phyloP scores from a whole-genome alignment of 2,113 vertebrate genomes.

The Crypturellus undulatus region DNA sequence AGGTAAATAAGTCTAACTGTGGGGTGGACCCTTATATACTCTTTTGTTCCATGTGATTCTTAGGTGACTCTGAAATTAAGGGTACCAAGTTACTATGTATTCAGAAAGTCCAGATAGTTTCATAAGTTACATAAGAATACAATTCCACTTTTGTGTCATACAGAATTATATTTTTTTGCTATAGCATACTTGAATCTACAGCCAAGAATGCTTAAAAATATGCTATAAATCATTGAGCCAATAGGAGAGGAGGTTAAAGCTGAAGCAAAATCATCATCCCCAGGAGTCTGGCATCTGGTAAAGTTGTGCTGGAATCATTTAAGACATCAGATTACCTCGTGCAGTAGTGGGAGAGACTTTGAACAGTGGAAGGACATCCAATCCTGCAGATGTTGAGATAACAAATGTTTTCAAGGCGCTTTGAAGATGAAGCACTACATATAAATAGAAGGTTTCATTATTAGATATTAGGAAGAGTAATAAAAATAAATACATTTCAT shows the following conservation, averaged over 20 bases:
- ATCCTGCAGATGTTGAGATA: slow-evolving; percentile 27
- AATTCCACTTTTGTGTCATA: not conserved
- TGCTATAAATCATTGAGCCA: not conserved
- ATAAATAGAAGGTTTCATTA: slow-evolving; percentile 50
- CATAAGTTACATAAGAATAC: not conserved
- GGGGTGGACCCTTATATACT: not conserved
- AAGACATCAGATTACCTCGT: not conserved
- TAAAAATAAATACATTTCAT: slow-evolving; percentile 31
- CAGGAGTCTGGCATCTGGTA: not conserved
- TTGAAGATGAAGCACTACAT: slow-evolving; percentile 11
- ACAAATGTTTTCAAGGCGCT: slow-evolving; percentile 44
- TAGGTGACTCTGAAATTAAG: not conserved
- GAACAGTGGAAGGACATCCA: not conserved
- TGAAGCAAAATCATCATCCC: not conserved
- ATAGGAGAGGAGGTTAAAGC: not conserved
- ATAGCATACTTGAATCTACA: not conserved
- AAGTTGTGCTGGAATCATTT: not conserved
- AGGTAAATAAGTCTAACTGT: not conserved
- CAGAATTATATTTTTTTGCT: not conserved
- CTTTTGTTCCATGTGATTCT: not conserved
- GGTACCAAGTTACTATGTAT: not conserved
- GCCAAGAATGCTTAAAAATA: not conserved
- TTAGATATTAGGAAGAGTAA: slow-evolving; percentile 34
- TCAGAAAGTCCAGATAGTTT: not conserved
- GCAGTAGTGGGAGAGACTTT: not conserved